These are phyloP conservation scores for Rallus limicola DNA, from an alignment of 2,113 vertebrate genomes.

Conservation along the genomic window DNA sequence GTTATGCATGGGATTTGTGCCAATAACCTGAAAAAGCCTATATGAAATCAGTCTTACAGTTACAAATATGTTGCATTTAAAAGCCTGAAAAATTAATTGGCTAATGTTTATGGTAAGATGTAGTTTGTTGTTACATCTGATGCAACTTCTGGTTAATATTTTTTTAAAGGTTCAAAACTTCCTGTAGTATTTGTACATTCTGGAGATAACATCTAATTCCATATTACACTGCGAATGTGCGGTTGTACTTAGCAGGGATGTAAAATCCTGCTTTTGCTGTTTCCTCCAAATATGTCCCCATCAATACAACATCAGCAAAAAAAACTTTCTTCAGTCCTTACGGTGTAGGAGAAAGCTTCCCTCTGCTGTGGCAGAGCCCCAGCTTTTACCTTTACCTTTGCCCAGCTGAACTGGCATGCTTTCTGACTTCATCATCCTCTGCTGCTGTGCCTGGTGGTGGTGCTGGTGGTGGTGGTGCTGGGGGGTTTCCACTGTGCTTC, in stretches of 20 bases:
- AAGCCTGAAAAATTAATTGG: background rate
- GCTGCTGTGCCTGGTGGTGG: constrained; percentile 73
- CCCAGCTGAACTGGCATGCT: constrained; percentile 96
- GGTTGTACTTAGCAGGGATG: background rate
- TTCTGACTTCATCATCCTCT: constrained; percentile 93
- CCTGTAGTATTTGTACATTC: background rate
- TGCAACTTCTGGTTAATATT: background rate
- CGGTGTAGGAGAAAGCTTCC: rapidly evolving
- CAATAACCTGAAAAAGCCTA: background rate
- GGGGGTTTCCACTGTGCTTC: constrained; percentile 43
- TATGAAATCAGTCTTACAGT: background rate
- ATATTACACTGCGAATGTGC: background rate
- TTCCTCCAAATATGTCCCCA: background rate
- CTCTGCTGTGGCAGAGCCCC: rapidly evolving
- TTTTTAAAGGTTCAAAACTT: background rate
- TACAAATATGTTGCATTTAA: background rate
- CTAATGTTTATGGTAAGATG: background rate
- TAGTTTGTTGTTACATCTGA: background rate
- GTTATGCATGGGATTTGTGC: background rate
- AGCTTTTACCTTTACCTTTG: constrained; percentile 81
- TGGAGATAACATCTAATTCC: background rate
- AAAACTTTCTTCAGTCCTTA: background rate
- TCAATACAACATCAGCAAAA: background rate
- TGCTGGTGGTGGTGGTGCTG: constrained; percentile 60
- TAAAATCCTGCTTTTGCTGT: background rate